Base-by-base conservation (phyloP, 2,888 invertebrate genomes). In the Hesperia comma region DNA sequence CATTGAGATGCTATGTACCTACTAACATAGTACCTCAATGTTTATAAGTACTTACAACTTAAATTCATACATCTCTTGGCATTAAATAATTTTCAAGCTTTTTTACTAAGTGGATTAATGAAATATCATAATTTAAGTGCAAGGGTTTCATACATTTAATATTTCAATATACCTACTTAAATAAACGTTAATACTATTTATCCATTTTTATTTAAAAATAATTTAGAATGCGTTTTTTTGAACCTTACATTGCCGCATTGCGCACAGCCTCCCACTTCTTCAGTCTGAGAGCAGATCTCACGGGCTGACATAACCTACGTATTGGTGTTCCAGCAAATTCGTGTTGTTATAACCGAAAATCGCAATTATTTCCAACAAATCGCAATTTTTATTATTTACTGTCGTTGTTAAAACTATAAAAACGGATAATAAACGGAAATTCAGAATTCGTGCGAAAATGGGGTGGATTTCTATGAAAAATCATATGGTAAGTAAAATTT, bases 381-480 rank as follows among this genome's bases (percentile, higher is more conserved):
- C n/a, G n/a, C n/a, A n/a, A n/a, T 33, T 55, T 0, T 46, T 3
- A n/a, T 1, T 12, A 19, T 8, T 26, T 12, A 5, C 7, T 12
- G 49, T 33, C 19, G 2, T 6, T n/a, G 17, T 57, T 77, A 72
- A 74, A 69, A 71, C 69, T 56, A 61, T 72, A 81, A 87, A 70
- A 77, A 87, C 88, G 86, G 85, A 85, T 74, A 80, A 79, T 70
- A 88, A 85, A 83, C 75, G 75, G 66, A 90, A 88, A 82, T 77
- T 85, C 63, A 87, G 83, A 75, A 86, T 80, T 74, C 79, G 87
- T 74, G 85, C 81, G 46, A 91, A 82, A 76, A 92, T 92, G 92
- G 92, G 92, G 68, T 92, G 92, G 92, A 91, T 92, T 75, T 92
- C 92, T 15, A 92, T 92, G 90, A 92, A 92, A 81, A 92, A 91